A percentile compares a stretch with the other conserved stretches of the same genome.
Conservation (phyloP, 2,113 vertebrate genomes). For the Neolamprologus longior region DNA sequence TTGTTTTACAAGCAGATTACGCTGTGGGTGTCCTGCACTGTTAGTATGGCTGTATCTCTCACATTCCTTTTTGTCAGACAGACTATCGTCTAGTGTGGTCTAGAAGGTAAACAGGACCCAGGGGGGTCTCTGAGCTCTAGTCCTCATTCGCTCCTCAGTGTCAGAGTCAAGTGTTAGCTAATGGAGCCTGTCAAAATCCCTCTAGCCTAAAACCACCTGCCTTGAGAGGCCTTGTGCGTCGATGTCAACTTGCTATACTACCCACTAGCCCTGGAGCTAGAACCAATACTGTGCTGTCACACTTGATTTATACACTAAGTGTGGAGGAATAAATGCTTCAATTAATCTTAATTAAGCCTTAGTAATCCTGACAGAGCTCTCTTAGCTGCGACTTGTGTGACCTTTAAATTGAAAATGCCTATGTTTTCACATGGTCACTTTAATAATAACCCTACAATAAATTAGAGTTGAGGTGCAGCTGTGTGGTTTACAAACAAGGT, state of each 20-base stretch:
- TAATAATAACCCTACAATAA: not conserved
- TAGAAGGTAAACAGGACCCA: conserved; percentile 59
- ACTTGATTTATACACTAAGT: conserved; percentile 57
- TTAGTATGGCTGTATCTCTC: conserved; percentile 29
- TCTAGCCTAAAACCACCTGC: conserved; percentile 52
- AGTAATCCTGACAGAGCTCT: conserved; percentile 45
- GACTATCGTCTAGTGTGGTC: conserved; percentile 47
- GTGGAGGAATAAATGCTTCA: conserved; percentile 44
- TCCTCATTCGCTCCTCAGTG: conserved; percentile 40
- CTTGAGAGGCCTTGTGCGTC: conserved; percentile 16
- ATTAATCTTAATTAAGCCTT: conserved; percentile 62
- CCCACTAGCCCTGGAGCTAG: conserved; percentile 3
- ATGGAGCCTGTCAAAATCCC: conserved; percentile 59
- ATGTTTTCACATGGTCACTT: not conserved
- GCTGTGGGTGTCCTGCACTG: conserved; percentile 32
- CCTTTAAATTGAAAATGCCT: conserved; percentile 33
- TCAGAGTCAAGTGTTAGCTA: conserved; percentile 57
- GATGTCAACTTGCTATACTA: conserved; percentile 17
- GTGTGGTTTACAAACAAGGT: not conserved
- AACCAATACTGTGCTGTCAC: conserved; percentile 53
- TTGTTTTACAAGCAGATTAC: not conserved
- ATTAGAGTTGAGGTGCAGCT: not conserved
- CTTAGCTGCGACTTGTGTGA: conserved; percentile 33
- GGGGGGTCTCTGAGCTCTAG: conserved; percentile 38
- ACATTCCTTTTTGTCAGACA: conserved; percentile 47